phyloP scores from a whole-genome alignment of 2,888 invertebrate genomes.

The Rotaria socialis region DNA sequence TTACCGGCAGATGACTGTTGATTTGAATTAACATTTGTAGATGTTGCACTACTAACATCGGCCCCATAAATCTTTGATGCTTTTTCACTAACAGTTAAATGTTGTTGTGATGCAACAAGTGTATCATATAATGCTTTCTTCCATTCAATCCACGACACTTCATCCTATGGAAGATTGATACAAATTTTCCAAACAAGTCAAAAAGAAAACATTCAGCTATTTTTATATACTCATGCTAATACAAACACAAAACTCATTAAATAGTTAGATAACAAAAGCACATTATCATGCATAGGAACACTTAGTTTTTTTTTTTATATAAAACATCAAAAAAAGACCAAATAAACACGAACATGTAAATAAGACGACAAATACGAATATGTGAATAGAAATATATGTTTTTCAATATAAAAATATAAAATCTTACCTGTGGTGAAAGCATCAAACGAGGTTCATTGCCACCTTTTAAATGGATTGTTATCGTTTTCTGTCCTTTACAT shows the following conservation, averaged over 20 bases:
- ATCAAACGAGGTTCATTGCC: constrained; percentile 43
- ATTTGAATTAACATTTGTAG: background rate
- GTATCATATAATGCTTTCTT: constrained; percentile 45
- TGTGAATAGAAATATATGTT: no score
- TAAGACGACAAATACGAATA: no score
- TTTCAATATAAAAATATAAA: no score
- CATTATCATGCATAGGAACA: no score
- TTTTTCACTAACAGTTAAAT: constrained; percentile 46
- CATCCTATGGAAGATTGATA: constrained; percentile 39
- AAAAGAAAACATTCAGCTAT: no score
- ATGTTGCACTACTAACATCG: constrained; percentile 39
- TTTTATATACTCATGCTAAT: no score
- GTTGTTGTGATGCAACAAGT: constrained; percentile 46
- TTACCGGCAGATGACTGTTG: background rate
- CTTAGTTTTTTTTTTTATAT: no score
- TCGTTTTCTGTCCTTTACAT: constrained; percentile 46
- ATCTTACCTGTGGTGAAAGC: constrained; percentile 44
- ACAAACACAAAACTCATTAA: no score
- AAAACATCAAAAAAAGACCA: no score
- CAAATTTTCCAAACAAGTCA: background rate
- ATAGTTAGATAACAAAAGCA: no score
- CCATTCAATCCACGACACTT: constrained; percentile 47
- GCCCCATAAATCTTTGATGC: constrained; percentile 47
- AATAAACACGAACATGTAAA: no score
- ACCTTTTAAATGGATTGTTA: constrained; percentile 44